Conservation (phyloP, 2,888 invertebrate species). For the Diploptera punctata region DNA sequence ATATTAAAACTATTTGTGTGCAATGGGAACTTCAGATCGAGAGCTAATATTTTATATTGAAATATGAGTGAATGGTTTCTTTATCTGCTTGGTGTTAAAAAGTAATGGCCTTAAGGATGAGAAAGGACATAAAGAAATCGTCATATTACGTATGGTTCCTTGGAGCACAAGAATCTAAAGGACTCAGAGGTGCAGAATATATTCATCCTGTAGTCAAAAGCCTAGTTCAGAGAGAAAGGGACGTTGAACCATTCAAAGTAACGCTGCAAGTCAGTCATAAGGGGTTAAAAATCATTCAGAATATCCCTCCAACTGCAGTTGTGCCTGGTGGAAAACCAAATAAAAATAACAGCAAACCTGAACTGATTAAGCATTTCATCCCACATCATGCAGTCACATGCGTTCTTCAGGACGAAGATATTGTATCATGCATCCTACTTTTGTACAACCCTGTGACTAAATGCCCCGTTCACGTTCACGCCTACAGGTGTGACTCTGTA, state of each 20-base stretch:
- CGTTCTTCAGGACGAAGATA: constrained; percentile 88
- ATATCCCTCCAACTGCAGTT: constrained; percentile 56
- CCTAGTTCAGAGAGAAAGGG: constrained; percentile 82
- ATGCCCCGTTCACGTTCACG: constrained; percentile 95
- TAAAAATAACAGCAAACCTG: constrained; percentile 59
- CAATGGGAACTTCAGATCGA: no score
- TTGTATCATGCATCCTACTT: constrained; percentile 91
- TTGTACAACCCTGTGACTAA: constrained; percentile 94
- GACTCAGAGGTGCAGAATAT: constrained; percentile 83
- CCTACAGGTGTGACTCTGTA: constrained; percentile 87
- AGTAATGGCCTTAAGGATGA: constrained; percentile 46
- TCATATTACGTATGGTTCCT: constrained; percentile 94
- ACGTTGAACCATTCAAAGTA: constrained; percentile 89
- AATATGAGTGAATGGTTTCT: no score
- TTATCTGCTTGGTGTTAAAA: no score
- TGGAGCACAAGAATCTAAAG: constrained; percentile 94
- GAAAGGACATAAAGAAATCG: constrained; percentile 87
- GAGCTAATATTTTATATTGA: no score
- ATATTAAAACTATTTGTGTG: background rate
- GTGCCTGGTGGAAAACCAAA: constrained; percentile 53
- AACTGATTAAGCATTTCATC: constrained; percentile 91
- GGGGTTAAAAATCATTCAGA: constrained; percentile 94
- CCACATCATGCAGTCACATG: constrained; percentile 93
- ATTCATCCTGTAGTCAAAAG: constrained; percentile 85
- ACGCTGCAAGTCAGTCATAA: constrained; percentile 89